Conservation (phyloP, 1,140 invertebrate species). For the Eumaeus atala region DNA sequence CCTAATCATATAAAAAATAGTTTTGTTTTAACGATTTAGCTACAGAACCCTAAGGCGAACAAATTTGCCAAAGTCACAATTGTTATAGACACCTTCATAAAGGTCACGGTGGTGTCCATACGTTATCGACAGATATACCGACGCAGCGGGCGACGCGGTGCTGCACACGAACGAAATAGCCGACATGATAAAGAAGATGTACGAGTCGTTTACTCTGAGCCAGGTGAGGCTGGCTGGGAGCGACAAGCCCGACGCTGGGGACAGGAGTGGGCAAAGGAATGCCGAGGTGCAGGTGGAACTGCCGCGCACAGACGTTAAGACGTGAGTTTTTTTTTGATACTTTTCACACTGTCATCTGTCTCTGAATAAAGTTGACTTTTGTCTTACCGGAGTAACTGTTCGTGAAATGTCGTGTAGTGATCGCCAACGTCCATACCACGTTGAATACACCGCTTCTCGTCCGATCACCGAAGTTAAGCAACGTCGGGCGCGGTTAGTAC, state of each 20-base stretch:
- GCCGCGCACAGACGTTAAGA: not conserved
- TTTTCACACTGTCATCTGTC: too few relatives aligned
- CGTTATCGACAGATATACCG: slow-evolving; percentile 56
- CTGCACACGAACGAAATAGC: slow-evolving; percentile 49
- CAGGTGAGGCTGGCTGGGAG: slow-evolving; percentile 36
- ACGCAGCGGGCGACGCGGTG: slow-evolving; percentile 44
- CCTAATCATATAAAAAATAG: too few relatives aligned
- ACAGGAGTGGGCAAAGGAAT: slow-evolving; percentile 39
- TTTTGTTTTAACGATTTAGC: too few relatives aligned
- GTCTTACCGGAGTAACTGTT: too few relatives aligned
- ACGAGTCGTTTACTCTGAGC: slow-evolving; percentile 42
- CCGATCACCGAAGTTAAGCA: slow-evolving; percentile 37
- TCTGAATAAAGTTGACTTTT: too few relatives aligned
- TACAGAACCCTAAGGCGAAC: too few relatives aligned
- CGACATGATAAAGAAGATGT: slow-evolving; percentile 57
- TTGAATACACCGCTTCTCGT: slow-evolving; percentile 41
- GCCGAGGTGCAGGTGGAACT: slow-evolving; percentile 10
- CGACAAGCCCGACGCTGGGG: slow-evolving; percentile 27
- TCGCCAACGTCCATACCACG: slow-evolving; percentile 41
- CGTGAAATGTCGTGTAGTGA: too few relatives aligned
- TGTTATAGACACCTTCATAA: too few relatives aligned
- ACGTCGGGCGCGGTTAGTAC: slow-evolving; percentile 35
- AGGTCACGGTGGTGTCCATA: too few relatives aligned
- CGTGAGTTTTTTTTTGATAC: too few relatives aligned
- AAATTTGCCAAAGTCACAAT: too few relatives aligned